Conservation (phyloP, 2,113 vertebrate genomes). For the Eptesicus fuscus region DNA sequence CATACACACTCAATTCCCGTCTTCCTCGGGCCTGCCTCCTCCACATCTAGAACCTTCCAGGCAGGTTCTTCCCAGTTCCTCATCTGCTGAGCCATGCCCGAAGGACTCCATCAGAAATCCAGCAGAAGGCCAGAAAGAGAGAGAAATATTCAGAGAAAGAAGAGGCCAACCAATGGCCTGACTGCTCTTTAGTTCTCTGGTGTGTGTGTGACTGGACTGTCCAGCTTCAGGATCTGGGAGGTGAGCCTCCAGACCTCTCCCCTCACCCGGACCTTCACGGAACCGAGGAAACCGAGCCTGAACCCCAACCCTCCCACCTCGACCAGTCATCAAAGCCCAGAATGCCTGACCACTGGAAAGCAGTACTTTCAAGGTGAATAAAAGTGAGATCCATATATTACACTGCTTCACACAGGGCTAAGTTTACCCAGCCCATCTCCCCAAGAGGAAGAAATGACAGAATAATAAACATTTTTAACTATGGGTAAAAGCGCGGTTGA, state of each 20-base stretch:
- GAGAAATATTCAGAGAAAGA: not conserved
- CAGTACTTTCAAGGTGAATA: not conserved
- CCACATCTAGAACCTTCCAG: not conserved
- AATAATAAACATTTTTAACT: not conserved
- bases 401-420: not conserved
- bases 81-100: not conserved
- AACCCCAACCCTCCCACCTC: not conserved
- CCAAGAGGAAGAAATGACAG: not conserved
- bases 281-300: fast-evolving
- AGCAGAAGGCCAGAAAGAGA: not conserved
- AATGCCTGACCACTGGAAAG: not conserved
- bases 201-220: not conserved
- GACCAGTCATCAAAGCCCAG: not conserved
- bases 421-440: not conserved
- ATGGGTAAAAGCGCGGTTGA: not conserved
- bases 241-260: not conserved
- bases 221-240: not conserved
- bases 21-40: not conserved
- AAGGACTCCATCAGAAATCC: not conserved
- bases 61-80: not conserved
- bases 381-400: not conserved
- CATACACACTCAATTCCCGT: not conserved
- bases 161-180: not conserved
- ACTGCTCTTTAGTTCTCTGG: not conserved
- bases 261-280: not conserved